Evolutionary conservation across 2,888 invertebrate species (phyloP).

Genomic region (Acanthosepion lycidas): DNA sequence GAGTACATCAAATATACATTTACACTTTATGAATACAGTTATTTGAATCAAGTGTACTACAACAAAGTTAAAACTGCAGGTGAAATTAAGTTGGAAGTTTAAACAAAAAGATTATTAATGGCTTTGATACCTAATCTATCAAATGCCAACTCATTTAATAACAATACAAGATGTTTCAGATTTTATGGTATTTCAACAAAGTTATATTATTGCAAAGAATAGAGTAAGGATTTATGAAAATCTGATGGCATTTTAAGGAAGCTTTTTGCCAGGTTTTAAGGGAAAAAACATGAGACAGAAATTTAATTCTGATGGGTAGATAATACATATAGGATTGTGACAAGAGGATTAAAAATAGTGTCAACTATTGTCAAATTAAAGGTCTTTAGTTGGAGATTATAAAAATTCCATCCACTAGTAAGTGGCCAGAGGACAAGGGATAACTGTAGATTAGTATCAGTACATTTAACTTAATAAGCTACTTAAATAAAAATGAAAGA

Average conservation of each 20-base stretch:
- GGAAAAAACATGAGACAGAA: background rate
- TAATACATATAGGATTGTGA: background rate
- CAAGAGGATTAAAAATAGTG: constrained; percentile 6
- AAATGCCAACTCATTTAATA: background rate
- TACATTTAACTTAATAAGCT: background rate
- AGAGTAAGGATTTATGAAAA: too few relatives aligned
- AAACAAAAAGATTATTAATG: background rate
- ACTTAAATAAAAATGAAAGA: background rate
- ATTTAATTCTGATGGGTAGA: background rate
- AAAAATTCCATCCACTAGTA: background rate
- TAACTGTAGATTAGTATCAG: background rate
- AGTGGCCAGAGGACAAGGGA: background rate
- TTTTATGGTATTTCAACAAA: background rate
- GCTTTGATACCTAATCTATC: background rate
- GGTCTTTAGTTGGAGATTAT: background rate
- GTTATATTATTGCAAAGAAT: too few relatives aligned
- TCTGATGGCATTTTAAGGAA: background rate
- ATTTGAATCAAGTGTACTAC: background rate
- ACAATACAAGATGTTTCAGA: background rate
- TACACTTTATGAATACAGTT: background rate
- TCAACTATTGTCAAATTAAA: background rate
- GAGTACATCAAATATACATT: background rate
- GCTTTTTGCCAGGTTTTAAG: background rate
- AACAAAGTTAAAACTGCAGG: background rate
- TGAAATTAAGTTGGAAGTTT: background rate